These are phyloP conservation scores for Lasioglossum lativentre DNA, from an alignment of 2,888 invertebrate genomes.

Conservation along the genomic window DNA sequence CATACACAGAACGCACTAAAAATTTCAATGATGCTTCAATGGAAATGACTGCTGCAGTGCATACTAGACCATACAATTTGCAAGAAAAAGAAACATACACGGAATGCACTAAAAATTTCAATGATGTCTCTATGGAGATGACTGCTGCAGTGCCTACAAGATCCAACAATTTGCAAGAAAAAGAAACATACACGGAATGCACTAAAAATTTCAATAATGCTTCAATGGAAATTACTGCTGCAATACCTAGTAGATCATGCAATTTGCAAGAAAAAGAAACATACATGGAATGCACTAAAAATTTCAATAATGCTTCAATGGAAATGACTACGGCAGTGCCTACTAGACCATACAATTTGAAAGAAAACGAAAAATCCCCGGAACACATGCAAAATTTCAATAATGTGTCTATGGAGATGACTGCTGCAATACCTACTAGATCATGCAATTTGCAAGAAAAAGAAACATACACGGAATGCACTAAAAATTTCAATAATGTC, in stretches of 20 bases:
- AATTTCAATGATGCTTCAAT: not conserved
- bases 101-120: not conserved
- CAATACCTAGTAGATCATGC: not conserved
- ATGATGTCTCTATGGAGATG: not conserved
- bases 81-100: not conserved
- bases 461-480: not conserved
- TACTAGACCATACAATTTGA: not conserved
- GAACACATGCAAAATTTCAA: conserved; percentile 15
- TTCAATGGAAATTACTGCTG: conserved; percentile 65
- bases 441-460: no score
- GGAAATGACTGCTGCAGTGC: not conserved
- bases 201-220: conserved; percentile 34
- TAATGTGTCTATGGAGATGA: conserved; percentile 46
- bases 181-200: not conserved
- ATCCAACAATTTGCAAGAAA: not conserved
- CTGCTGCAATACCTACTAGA: not conserved
- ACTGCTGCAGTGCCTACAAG: not conserved
- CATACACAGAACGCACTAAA: not conserved
- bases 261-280: no score
- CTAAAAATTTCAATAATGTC: no score
- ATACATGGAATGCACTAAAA: not conserved
- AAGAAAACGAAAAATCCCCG: not conserved
- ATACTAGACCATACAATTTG: not conserved
- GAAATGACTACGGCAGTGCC: not conserved
- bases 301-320: not conserved